These are phyloP conservation scores for Elymnias hypermnestra DNA, from an alignment of 1,140 invertebrate genomes.

Conservation along the genomic window DNA sequence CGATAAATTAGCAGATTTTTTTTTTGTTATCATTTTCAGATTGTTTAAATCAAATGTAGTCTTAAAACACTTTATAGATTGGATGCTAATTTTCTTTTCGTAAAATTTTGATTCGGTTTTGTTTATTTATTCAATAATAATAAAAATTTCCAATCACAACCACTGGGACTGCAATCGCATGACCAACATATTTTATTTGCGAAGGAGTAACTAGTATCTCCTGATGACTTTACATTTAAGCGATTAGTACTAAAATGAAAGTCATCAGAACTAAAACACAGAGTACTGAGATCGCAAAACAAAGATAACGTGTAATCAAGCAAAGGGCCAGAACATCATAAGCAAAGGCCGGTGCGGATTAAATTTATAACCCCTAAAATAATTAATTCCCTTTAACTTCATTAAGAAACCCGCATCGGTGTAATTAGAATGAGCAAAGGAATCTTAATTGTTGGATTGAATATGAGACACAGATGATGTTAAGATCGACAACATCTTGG, in stretches of 20 bases:
- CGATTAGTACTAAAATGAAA: background rate
- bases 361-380: conserved; percentile 71
- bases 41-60: too few species aligned
- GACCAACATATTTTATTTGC: too few species aligned
- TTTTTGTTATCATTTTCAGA: too few species aligned
- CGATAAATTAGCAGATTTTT: too few species aligned
- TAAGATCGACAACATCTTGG: background rate
- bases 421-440: conserved; percentile 72
- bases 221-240: background rate
- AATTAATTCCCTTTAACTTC: conserved; percentile 74
- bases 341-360: conserved; percentile 60
- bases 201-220: too few species aligned
- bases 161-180: too few species aligned
- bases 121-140: too few species aligned
- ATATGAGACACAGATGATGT: conserved; percentile 28
- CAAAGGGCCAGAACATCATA: conserved; percentile 54
- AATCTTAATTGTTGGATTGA: conserved; percentile 73
- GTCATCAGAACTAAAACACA: background rate
- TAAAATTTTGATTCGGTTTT: too few species aligned
- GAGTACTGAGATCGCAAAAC: conserved; percentile 24
- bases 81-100: too few species aligned
- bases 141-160: too few species aligned
- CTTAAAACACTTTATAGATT: too few species aligned
- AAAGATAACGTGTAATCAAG: conserved; percentile 52
- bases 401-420: conserved; percentile 73